Percentiles rank a stretch among this genome's conserved stretches.
phyloP scores from a whole-genome alignment of 2,797 vertebrate species.

The Brachymystax lenok region DNA sequence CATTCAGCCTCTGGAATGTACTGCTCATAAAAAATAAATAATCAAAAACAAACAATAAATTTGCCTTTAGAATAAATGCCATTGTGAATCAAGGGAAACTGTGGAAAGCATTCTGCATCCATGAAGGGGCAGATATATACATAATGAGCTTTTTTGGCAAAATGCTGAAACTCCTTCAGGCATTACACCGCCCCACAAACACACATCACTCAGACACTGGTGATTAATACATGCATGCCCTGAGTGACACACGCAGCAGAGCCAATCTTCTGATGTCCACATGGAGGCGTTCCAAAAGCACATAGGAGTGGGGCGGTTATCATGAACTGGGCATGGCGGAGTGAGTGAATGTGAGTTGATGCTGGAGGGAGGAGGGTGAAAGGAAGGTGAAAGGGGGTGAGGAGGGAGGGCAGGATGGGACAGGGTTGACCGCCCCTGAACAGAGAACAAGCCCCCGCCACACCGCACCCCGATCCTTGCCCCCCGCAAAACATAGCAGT shows the following conservation, averaged over 20 bases:
- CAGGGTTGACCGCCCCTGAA: constrained; percentile 70
- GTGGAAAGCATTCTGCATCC: constrained; percentile 17
- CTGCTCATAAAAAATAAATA: constrained; percentile 42
- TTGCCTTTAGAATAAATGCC: constrained; percentile 57
- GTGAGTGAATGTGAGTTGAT: constrained; percentile 58
- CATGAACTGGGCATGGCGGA: constrained; percentile 58
- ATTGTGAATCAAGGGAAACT: constrained; percentile 47
- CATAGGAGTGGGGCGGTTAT: constrained; percentile 49
- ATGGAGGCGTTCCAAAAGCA: constrained; percentile 46
- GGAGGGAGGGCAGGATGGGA: constrained; percentile 55
- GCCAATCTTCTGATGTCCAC: constrained; percentile 30
- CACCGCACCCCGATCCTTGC: constrained; percentile 37
- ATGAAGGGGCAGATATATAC: constrained; percentile 20
- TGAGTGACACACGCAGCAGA: constrained; percentile 32
- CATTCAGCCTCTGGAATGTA: constrained; percentile 27
- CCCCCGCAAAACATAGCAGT: constrained; percentile 42
- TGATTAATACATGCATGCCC: constrained; percentile 43
- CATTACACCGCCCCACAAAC: constrained; percentile 10
- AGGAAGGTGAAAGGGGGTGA: constrained; percentile 52
- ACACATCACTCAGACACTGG: constrained; percentile 24
- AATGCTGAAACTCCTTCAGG: constrained; percentile 20
- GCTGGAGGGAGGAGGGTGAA: constrained; percentile 50
- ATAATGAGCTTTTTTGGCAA: constrained; percentile 25
- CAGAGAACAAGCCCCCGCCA: constrained; percentile 45
- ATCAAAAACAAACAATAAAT: constrained; percentile 17